These are phyloP conservation scores for Vipera latastei DNA, from an alignment of 2,797 vertebrate genomes.

Conservation along the genomic window DNA sequence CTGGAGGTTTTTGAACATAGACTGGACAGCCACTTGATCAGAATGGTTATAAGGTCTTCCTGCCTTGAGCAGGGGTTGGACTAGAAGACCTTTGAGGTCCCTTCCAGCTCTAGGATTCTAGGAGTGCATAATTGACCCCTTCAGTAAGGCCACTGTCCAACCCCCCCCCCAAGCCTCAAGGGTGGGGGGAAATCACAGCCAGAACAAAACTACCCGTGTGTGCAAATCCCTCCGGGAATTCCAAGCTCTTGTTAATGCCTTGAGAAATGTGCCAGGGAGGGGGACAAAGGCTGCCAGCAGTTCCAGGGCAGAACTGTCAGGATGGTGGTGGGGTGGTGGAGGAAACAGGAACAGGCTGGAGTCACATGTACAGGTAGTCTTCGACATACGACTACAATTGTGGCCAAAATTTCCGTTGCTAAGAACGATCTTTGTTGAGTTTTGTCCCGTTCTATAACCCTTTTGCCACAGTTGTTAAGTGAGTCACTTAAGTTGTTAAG, in stretches of 20 bases:
- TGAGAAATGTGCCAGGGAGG: not conserved
- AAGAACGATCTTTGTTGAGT: not conserved
- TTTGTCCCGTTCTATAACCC: not conserved
- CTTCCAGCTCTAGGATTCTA: not conserved
- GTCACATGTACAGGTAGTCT: not conserved
- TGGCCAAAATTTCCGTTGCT: not conserved
- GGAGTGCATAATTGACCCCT: not conserved
- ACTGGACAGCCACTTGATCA: not conserved
- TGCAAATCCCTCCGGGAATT: constrained; percentile 28
- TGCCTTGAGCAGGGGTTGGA: not conserved
- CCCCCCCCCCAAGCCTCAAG: too few species aligned
- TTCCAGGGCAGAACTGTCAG: not conserved
- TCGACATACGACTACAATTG: not conserved
- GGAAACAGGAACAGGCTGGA: not conserved
- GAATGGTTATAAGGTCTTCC: not conserved
- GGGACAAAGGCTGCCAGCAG: not conserved
- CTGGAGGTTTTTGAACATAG: not conserved
- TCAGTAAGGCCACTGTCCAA: not conserved
- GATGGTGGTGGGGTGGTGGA: accelerated
- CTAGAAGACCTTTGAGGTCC: not conserved
- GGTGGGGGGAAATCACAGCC: not conserved
- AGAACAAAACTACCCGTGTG: constrained; percentile 19
- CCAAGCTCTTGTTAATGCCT: constrained; percentile 26
- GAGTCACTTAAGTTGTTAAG: not conserved
- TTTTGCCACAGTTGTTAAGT: not conserved